Conservation (phyloP, 1,140 invertebrate genomes). For the Stratiolaelaps scimitus region DNA sequence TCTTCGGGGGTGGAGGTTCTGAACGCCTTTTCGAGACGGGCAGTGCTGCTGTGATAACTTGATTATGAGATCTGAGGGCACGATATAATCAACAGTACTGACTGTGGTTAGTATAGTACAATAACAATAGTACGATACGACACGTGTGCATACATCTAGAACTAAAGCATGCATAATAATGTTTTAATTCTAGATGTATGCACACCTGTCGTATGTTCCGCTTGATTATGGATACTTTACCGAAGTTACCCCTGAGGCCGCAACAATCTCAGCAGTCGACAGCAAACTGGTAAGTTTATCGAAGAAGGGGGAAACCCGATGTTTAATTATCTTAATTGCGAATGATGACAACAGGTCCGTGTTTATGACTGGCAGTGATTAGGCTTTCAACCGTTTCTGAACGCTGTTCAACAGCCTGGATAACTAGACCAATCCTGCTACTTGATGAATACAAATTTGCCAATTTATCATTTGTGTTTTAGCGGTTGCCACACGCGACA, state of each 20-base stretch:
- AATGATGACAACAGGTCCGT: conserved; percentile 27
- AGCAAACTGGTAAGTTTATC: too few species aligned
- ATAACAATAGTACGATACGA: too few species aligned
- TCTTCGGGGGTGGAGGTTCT: neutral
- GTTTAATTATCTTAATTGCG: neutral
- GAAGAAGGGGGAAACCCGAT: too few species aligned
- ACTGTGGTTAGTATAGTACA: too few species aligned
- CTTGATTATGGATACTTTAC: neutral
- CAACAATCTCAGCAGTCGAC: neutral
- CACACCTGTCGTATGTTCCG: too few species aligned
- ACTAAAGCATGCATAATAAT: too few species aligned
- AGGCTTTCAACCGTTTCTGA: conserved; percentile 21
- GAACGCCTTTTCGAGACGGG: conserved; percentile 25
- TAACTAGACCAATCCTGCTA: neutral
- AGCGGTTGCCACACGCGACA: too few species aligned
- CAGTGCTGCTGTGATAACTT: neutral
- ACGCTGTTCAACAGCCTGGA: neutral
- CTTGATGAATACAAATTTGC: too few species aligned
- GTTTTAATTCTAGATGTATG: too few species aligned
- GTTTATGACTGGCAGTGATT: conserved; percentile 29
- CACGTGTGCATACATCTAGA: too few species aligned
- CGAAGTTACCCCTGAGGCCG: neutral
- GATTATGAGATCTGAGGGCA: conserved; percentile 29
- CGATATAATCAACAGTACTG: too few species aligned
- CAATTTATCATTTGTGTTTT: too few species aligned